Evolutionary conservation across 35 echinoderm and acorn worm genomes (phyloP).

Genomic region (Antedon bifida): DNA sequence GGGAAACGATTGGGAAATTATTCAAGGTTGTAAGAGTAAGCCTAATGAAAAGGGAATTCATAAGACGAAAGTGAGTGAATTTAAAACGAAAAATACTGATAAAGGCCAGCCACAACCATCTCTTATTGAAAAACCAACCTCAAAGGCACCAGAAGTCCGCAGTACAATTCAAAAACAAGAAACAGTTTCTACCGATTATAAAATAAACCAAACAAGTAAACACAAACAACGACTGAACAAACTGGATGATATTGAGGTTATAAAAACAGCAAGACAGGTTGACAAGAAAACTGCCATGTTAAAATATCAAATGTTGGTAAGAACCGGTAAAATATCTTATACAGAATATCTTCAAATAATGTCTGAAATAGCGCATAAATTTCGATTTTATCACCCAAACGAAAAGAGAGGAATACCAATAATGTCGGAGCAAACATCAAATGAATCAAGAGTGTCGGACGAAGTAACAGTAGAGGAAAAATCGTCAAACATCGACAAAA

Average conservation of each 20-base stretch:
- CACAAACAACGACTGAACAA: no score
- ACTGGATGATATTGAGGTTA: no score
- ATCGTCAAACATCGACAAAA: no score
- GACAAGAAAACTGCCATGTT: constrained; percentile 32
- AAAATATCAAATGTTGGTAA: constrained; percentile 32
- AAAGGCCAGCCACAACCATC: no score
- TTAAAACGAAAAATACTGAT: background rate
- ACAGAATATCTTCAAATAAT: constrained; percentile 47
- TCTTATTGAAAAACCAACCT: no score
- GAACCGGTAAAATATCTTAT: constrained; percentile 56
- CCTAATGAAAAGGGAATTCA: background rate
- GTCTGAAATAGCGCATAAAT: constrained; percentile 38
- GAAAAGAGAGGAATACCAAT: constrained; percentile 11
- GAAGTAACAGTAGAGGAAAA: no score
- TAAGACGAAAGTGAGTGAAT: background rate
- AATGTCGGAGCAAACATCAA: background rate
- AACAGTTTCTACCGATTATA: no score
- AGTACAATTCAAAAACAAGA: no score
- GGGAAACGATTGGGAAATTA: constrained; percentile 87
- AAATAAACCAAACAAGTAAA: no score
- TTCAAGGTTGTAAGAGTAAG: constrained; percentile 40
- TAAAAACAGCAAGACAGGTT: no score
- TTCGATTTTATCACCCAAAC: constrained; percentile 8
- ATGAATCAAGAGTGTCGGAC: background rate
- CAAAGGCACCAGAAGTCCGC: no score